phyloP scores from a whole-genome alignment of 2,113 vertebrate genomes.

The Paedocypris sp. region DNA sequence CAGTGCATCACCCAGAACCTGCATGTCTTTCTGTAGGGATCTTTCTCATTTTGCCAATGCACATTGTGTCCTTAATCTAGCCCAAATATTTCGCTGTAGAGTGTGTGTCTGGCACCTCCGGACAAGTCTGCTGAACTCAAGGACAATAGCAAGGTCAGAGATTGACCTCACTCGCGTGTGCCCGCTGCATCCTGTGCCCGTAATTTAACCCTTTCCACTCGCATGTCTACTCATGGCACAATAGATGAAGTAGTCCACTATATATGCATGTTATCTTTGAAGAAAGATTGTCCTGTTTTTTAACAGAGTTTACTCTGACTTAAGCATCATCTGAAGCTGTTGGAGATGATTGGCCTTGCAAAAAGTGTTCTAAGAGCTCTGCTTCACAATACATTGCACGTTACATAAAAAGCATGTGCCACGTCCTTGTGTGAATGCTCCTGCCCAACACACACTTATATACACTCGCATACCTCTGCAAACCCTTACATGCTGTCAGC shows the following conservation, averaged over 20 bases:
- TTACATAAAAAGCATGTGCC: not conserved
- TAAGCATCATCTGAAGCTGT: not conserved
- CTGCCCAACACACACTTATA: not conserved
- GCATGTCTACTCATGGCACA: too few species aligned
- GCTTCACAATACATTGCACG: not conserved
- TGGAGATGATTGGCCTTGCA: not conserved
- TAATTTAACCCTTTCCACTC: conserved; percentile 5
- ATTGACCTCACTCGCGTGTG: conserved; percentile 13
- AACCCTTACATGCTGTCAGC: conserved; percentile 11
- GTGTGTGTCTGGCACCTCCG: conserved; percentile 11
- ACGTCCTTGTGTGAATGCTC: not conserved
- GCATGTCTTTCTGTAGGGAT: not conserved
- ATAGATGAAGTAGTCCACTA: too few species aligned
- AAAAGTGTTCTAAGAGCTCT: not conserved
- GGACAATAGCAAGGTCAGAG: conserved; percentile 32
- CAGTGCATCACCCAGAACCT: conserved; percentile 22
- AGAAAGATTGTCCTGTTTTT: too few species aligned
- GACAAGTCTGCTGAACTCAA: conserved; percentile 13
- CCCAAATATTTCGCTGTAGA: conserved; percentile 12
- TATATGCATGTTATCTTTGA: too few species aligned
- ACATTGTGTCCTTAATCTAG: conserved; percentile 1
- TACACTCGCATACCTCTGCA: not conserved
- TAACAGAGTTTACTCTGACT: too few species aligned
- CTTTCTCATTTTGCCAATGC: not conserved
- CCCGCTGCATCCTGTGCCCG: conserved; percentile 22